Percentiles rank a stretch among this genome's conserved stretches.
Conservation (phyloP, 1,140 invertebrate genomes). For the Calephelis nemesis region DNA sequence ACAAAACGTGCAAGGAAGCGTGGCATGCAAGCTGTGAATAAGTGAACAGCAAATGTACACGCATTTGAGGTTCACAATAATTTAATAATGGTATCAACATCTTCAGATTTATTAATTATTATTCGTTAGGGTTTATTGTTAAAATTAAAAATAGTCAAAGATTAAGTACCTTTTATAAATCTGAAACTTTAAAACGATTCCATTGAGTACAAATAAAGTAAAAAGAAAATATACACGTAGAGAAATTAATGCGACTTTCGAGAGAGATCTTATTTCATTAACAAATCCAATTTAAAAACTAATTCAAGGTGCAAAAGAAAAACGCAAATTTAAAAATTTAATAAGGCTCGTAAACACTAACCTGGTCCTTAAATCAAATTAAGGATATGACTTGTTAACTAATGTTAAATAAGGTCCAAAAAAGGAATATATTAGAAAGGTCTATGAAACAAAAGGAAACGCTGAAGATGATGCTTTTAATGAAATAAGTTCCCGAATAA, state of each 20-base stretch:
- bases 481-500: constrained; percentile 62
- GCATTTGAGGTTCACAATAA: constrained; percentile 41
- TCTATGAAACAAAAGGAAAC: constrained; percentile 24
- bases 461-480: constrained; percentile 23
- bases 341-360: background rate
- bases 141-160: constrained; percentile 55
- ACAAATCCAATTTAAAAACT: constrained; percentile 24
- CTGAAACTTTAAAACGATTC: constrained; percentile 67
- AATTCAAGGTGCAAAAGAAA: background rate
- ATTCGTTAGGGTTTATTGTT: constrained; percentile 67
- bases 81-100: constrained; percentile 53
- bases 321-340: background rate
- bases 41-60: constrained; percentile 38
- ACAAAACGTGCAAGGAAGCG: constrained; percentile 60
- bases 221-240: constrained; percentile 51
- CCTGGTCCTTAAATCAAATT: too few relatives aligned
- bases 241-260: constrained; percentile 13
- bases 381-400: too few relatives aligned
- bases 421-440: background rate
- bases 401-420: background rate
- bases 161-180: constrained; percentile 58
- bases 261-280: constrained; percentile 56
- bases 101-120: constrained; percentile 54
- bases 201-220: constrained; percentile 45
- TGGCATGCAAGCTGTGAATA: constrained; percentile 66